phyloP scores from a whole-genome alignment of 2,113 vertebrate genomes.

The Xyliphius kryptos region DNA sequence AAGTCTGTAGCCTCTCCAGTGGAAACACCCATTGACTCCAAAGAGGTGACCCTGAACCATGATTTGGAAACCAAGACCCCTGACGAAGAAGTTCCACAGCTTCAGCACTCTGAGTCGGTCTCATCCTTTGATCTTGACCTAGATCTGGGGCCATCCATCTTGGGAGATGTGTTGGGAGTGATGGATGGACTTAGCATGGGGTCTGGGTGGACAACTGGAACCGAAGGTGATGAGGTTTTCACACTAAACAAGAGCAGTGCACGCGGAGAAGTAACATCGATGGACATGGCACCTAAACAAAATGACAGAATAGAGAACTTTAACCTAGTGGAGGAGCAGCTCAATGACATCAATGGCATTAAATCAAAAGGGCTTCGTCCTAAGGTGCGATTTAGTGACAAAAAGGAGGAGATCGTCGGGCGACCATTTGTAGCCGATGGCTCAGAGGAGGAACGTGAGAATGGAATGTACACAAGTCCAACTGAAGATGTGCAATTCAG shows the following conservation, averaged over 20 bases:
- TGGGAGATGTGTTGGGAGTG: slow-evolving; percentile 74
- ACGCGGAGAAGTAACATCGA: slow-evolving; percentile 38
- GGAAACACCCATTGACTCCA: slow-evolving; percentile 30
- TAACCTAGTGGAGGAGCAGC: slow-evolving; percentile 45
- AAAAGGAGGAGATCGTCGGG: slow-evolving; percentile 69
- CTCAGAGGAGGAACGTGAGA: slow-evolving; percentile 50
- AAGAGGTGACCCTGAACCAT: slow-evolving; percentile 35
- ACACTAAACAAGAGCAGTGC: slow-evolving; percentile 29
- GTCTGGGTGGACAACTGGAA: slow-evolving; percentile 33
- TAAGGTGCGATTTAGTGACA: slow-evolving; percentile 71
- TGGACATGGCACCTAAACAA: slow-evolving; percentile 46
- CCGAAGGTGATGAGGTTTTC: slow-evolving; percentile 43
- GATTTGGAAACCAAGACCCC: slow-evolving; percentile 14
- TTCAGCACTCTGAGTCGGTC: slow-evolving; percentile 56
- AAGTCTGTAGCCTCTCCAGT: slow-evolving; percentile 25
- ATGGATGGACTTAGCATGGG: slow-evolving; percentile 64
- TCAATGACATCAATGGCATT: slow-evolving; percentile 55
- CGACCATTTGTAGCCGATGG: slow-evolving; percentile 58
- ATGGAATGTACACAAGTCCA: slow-evolving; percentile 40
- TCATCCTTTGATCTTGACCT: slow-evolving; percentile 73
- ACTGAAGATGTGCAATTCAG: slow-evolving; percentile 35
- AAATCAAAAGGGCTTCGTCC: slow-evolving; percentile 61
- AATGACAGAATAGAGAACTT: slow-evolving; percentile 49
- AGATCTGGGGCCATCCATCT: slow-evolving; percentile 69
- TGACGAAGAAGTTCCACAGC: slow-evolving; percentile 35